Conservation (phyloP, 23 tunicate genomes). For the Oikopleura dioica region DNA sequence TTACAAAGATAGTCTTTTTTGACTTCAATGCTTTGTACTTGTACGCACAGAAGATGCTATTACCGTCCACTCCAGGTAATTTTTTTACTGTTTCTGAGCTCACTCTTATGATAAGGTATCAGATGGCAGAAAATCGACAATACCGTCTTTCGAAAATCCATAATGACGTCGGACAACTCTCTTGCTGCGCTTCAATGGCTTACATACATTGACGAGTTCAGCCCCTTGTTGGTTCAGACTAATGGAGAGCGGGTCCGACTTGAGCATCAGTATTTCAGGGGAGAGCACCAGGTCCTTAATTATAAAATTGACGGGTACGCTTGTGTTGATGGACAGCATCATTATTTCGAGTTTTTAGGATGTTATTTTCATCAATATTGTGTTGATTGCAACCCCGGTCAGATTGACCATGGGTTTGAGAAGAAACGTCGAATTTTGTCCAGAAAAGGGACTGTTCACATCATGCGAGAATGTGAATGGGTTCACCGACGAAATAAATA, state of each 20-base stretch:
- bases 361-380: neutral
- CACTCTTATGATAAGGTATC: neutral
- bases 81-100: neutral
- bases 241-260: neutral
- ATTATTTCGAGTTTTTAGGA: neutral
- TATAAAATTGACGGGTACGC: conserved; percentile 6
- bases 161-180: neutral
- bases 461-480: neutral
- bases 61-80: conserved; percentile 5
- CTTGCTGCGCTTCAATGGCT: neutral
- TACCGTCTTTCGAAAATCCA: neutral
- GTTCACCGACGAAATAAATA: neutral
- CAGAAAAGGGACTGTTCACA: neutral
- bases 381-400: neutral
- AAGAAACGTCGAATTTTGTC: neutral
- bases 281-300: neutral
- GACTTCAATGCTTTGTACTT: conserved; percentile 2
- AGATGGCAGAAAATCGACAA: neutral
- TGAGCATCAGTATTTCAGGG: neutral
- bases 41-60: neutral
- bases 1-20: neutral
- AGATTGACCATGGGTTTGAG: neutral
- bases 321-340: neutral
- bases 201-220: neutral
- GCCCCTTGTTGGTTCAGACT: neutral